phyloP scores from a whole-genome alignment of 2,797 vertebrate genomes.

The Cynodonichthys magdalenae region DNA sequence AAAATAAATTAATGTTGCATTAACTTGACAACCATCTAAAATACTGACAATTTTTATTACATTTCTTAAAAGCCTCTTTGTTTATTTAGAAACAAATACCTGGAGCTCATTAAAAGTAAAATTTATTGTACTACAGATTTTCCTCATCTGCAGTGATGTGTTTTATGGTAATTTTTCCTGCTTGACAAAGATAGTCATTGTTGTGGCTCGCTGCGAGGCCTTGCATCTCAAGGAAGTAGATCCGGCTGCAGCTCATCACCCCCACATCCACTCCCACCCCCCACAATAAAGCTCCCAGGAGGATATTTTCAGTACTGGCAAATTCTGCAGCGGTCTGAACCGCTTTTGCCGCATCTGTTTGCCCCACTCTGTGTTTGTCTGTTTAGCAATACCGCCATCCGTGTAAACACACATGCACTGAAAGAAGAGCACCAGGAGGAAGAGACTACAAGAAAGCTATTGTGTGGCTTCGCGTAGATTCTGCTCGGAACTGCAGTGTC shows the following conservation, averaged over 20 bases:
- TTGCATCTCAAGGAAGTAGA: constrained; percentile 61
- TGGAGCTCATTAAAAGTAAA: constrained; percentile 57
- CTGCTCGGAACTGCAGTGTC: constrained; percentile 42
- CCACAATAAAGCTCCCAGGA: constrained; percentile 72
- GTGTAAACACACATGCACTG: constrained; percentile 24
- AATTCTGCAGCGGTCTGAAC: constrained; percentile 58
- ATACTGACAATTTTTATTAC: constrained; percentile 11
- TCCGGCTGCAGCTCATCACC: constrained; percentile 62
- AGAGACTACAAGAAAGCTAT: constrained; percentile 64
- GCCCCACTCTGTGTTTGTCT: constrained; percentile 36
- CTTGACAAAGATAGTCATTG: constrained; percentile 76
- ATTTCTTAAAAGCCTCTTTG: constrained; percentile 38
- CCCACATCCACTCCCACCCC: constrained; percentile 2
- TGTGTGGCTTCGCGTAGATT: constrained; percentile 57
- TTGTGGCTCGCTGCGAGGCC: constrained; percentile 50
- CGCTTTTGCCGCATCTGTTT: constrained; percentile 63
- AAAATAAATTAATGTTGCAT: neutral
- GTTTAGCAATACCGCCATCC: constrained; percentile 41
- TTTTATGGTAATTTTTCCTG: constrained; percentile 45
- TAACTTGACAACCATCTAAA: constrained; percentile 9
- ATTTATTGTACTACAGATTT: constrained; percentile 32
- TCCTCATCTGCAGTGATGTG: constrained; percentile 57
- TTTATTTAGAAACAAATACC: constrained; percentile 50
- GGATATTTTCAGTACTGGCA: constrained; percentile 46
- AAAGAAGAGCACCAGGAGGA: constrained; percentile 13